A percentile compares a stretch with the other conserved stretches of the same genome.
These are phyloP conservation scores for Pseudopleuronectes americanus DNA, from an alignment of 2,797 vertebrate species.

Conservation along the genomic window DNA sequence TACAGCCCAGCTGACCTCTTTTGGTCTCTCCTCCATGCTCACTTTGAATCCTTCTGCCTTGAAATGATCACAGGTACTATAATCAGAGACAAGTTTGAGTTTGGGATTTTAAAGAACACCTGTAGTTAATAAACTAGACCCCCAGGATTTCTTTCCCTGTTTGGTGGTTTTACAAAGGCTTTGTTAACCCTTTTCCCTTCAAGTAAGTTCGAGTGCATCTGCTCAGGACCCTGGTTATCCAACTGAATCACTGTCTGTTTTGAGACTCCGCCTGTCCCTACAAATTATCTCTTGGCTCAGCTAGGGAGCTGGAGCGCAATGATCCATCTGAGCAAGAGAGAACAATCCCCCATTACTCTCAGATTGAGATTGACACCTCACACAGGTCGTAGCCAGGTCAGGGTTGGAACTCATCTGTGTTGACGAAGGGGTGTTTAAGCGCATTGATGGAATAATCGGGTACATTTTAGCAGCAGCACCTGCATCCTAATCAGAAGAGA, in stretches of 20 bases:
- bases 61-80: constrained; percentile 64
- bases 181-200: constrained; percentile 45
- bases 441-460: constrained; percentile 52
- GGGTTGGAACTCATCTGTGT: constrained; percentile 38
- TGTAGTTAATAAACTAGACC: constrained; percentile 47
- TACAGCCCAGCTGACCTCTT: constrained; percentile 69
- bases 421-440: constrained; percentile 43
- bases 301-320: constrained; percentile 71
- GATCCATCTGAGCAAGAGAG: constrained; percentile 75
- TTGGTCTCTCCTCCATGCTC: constrained; percentile 53
- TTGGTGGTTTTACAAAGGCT: constrained; percentile 12
- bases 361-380: constrained; percentile 59
- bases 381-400: constrained; percentile 45
- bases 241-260: constrained; percentile 68
- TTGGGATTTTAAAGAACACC: constrained; percentile 55
- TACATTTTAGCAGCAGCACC: constrained; percentile 18
- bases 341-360: constrained; percentile 73
- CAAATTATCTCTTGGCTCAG: constrained; percentile 72
- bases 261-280: constrained; percentile 69
- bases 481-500: constrained; percentile 46
- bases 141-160: constrained; percentile 25
- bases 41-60: constrained; percentile 53
- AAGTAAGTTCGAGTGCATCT: constrained; percentile 43
- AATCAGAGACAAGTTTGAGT: constrained; percentile 57
- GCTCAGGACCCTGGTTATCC: constrained; percentile 42